A percentile compares a stretch with the other conserved stretches of the same genome.
These are phyloP conservation scores for Drosophila funebris DNA, from an alignment of 1,140 invertebrate genomes.

Conservation along the genomic window DNA sequence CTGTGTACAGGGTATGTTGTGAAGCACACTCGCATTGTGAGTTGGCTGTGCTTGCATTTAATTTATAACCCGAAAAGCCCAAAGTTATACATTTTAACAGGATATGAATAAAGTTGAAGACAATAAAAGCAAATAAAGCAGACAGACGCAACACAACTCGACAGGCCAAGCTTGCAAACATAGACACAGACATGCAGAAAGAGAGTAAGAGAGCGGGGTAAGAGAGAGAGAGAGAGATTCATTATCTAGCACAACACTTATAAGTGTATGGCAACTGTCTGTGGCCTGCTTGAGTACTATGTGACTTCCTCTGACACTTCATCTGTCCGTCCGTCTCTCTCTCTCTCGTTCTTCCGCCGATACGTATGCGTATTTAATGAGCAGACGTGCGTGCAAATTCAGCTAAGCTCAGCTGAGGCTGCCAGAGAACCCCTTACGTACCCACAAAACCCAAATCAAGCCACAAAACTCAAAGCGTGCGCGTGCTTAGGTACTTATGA, in stretches of 20 bases:
- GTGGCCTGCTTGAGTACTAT: constrained; percentile 35
- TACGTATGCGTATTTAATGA: constrained; percentile 81
- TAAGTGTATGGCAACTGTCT: constrained; percentile 63
- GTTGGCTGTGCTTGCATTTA: constrained; percentile 61
- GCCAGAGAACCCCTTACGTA: neutral
- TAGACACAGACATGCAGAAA: neutral
- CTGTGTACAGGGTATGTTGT: neutral
- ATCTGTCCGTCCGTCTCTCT: neutral
- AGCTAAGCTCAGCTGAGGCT: constrained; percentile 59
- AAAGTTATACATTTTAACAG: constrained; percentile 83
- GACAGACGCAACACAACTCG: constrained; percentile 48
- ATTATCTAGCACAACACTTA: constrained; percentile 80
- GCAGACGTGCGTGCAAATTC: constrained; percentile 77
- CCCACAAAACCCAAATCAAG: constrained; percentile 10
- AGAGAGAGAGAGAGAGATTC: constrained; percentile 50
- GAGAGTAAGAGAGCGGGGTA: constrained; percentile 9
- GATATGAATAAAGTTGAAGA: constrained; percentile 82
- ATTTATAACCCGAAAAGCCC: constrained; percentile 79
- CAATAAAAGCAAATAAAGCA: constrained; percentile 80
- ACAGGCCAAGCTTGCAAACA: constrained; percentile 21
- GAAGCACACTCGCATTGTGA: constrained; percentile 22
- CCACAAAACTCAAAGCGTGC: constrained; percentile 21
- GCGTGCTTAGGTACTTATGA: constrained; percentile 57
- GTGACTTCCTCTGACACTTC: constrained; percentile 28
- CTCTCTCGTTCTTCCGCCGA: neutral